A percentile compares a stretch with the other conserved stretches of the same genome.
Evolutionary conservation across 1,140 invertebrate species (phyloP).

Genomic region (Neodiprion pinetum): DNA sequence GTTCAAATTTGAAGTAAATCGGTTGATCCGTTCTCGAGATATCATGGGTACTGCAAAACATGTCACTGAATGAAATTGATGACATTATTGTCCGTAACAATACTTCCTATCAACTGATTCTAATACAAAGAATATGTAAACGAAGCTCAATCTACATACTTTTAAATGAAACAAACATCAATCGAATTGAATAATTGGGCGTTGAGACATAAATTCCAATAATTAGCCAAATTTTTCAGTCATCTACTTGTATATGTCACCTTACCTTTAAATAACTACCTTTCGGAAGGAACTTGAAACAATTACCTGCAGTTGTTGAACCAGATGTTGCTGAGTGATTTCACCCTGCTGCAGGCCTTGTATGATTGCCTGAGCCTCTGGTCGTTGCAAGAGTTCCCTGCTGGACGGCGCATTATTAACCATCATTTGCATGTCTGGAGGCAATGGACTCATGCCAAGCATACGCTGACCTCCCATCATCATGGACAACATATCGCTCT

Average conservation of each 20-base stretch:
- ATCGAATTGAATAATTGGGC: not conserved
- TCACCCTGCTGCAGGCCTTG: conserved; percentile 76
- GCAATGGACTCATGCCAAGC: conserved; percentile 60
- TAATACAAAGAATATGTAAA: no score
- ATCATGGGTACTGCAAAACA: no score
- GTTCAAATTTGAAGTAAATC: no score
- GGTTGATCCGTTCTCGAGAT: no score
- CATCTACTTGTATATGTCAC: no score
- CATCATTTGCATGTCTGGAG: conserved; percentile 64
- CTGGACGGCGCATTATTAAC: conserved; percentile 61
- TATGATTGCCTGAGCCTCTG: conserved; percentile 77
- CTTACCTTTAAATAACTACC: no score
- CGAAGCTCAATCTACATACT: conserved; percentile 10
- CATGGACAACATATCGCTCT: conserved; percentile 60
- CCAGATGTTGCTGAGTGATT: conserved; percentile 74
- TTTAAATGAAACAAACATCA: conserved; percentile 14
- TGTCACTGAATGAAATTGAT: no score
- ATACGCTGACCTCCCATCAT: conserved; percentile 55
- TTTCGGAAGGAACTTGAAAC: not conserved
- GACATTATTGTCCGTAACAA: conserved; percentile 15
- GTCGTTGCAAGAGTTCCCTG: conserved; percentile 71
- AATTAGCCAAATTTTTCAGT: no score
- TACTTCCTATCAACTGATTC: no score
- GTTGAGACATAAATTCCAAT: no score
- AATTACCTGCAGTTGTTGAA: conserved; percentile 71